These are phyloP conservation scores for Indicator maculatus DNA, from an alignment of 2,113 vertebrate genomes.

Conservation along the genomic window DNA sequence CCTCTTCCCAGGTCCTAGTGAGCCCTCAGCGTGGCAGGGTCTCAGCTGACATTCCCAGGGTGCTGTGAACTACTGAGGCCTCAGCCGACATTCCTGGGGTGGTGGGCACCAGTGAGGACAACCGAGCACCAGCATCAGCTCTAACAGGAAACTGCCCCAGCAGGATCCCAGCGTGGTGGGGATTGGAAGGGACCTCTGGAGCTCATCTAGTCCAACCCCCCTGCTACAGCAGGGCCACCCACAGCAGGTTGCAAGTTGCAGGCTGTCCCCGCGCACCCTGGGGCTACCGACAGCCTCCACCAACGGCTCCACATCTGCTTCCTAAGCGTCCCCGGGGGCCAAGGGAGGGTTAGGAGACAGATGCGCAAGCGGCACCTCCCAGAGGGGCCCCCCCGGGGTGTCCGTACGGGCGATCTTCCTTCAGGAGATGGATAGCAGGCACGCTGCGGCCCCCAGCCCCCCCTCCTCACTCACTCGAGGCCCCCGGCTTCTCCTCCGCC, in stretches of 20 bases:
- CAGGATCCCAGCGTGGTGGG: not conserved
- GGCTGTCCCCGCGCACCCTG: not conserved
- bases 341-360: conserved; percentile 63
- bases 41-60: not conserved
- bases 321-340: conserved; percentile 11
- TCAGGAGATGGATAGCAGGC: conserved; percentile 40
- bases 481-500: conserved; percentile 79
- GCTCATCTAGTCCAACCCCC: too few relatives aligned
- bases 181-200: too few relatives aligned
- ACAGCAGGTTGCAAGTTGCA: not conserved
- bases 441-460: not conserved
- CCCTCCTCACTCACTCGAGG: conserved; percentile 75
- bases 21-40: not conserved
- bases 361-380: not conserved
- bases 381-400: not conserved
- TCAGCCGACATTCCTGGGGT: not conserved
- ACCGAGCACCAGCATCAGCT: not conserved
- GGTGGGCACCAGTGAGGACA: not conserved
- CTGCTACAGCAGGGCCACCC: too few relatives aligned
- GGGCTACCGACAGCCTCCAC: not conserved
- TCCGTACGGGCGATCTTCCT: not conserved
- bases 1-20: not conserved
- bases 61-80: not conserved
- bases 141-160: not conserved
- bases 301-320: conserved; percentile 38